A percentile compares a stretch with the other conserved stretches of the same genome.
phyloP scores from a whole-genome alignment of 2,888 invertebrate genomes.

The Exocentrus adspersus region DNA sequence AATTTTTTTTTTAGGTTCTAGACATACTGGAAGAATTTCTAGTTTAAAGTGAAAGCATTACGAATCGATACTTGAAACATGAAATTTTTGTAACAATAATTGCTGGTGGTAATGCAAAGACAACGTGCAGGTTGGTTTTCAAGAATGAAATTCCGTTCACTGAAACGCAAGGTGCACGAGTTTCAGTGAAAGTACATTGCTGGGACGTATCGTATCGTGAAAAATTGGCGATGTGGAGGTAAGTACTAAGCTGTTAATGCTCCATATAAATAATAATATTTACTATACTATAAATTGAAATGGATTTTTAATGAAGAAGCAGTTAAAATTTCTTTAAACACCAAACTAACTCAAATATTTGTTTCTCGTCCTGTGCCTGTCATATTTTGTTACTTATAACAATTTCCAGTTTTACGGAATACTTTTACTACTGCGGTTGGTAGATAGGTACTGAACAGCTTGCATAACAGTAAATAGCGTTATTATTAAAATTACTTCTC shows the following conservation, averaged over 20 bases:
- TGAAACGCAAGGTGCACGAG: background rate
- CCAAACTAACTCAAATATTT: no score
- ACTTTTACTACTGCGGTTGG: slow-evolving; percentile 25
- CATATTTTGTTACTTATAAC: no score
- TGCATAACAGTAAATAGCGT: slow-evolving; percentile 18
- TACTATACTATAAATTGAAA: no score
- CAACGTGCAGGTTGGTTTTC: background rate
- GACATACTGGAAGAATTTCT: no score
- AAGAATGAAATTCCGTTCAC: background rate
- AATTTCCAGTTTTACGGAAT: slow-evolving; percentile 5
- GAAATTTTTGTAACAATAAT: background rate
- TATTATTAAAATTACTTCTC: slow-evolving; percentile 19
- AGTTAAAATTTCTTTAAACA: no score
- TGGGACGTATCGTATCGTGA: background rate
- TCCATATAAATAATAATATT: no score
- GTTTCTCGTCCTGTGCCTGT: no score
- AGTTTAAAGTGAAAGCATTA: background rate
- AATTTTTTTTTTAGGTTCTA: no score
- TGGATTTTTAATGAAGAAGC: no score
- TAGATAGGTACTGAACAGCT: slow-evolving; percentile 2
- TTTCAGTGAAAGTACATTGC: background rate
- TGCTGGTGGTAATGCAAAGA: background rate
- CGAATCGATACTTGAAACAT: background rate
- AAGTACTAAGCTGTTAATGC: no score
- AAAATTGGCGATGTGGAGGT: no score